Conservation (phyloP, 1,140 invertebrate species). For the Doryteuthis pealeii region DNA sequence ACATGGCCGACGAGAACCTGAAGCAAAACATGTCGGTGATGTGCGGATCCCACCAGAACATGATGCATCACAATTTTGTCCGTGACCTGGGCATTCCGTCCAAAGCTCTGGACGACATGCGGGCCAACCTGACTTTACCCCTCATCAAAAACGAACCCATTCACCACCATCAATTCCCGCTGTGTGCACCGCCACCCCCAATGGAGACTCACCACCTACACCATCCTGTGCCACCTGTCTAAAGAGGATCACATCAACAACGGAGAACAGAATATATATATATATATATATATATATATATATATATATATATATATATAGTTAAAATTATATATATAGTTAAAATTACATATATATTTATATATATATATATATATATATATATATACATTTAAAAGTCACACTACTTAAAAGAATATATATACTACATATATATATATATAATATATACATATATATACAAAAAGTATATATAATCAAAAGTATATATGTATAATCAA, state of each 20-base stretch:
- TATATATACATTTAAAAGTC: not conserved
- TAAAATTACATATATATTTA: not conserved
- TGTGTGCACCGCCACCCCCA: not conserved
- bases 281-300: not conserved
- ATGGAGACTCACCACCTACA: not conserved
- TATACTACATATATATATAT: not conserved
- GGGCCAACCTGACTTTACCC: not conserved
- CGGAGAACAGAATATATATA: not conserved
- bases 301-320: not conserved
- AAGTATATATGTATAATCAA: not conserved
- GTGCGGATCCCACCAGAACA: not conserved
- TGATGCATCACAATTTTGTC: conserved; percentile 10
- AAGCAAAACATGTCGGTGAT: conserved; percentile 8
- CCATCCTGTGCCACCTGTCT: not conserved
- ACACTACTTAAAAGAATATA: not conserved
- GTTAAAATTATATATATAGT: not conserved
- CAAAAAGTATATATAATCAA: not conserved
- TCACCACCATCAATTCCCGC: conserved; percentile 9
- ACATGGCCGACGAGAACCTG: conserved; percentile 2
- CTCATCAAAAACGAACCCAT: conserved; percentile 10
- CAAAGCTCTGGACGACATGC: conserved; percentile 7
- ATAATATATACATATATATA: not conserved
- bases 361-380: not conserved
- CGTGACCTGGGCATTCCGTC: conserved; percentile 10
- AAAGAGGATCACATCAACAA: not conserved